phyloP scores from a whole-genome alignment of 2,113 vertebrate species.

The Cyprinus carpio region DNA sequence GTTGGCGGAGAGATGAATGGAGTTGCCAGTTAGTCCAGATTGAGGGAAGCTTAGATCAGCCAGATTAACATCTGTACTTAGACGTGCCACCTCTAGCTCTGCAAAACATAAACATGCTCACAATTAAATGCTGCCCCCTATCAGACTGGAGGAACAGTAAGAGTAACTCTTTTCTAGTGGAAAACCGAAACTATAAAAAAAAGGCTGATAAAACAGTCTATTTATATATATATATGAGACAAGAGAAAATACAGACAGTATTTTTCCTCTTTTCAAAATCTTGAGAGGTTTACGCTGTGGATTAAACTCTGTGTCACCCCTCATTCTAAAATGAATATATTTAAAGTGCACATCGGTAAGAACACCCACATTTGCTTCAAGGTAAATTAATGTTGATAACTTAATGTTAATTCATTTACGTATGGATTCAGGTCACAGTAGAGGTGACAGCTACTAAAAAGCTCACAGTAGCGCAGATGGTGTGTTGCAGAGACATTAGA shows the following conservation, averaged over 20 bases:
- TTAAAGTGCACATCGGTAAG: neutral
- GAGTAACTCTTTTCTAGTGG: no score
- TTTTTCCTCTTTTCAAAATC: neutral
- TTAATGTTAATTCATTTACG: neutral
- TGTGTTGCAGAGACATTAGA: neutral
- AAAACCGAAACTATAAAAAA: no score
- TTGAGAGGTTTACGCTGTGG: neutral
- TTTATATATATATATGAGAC: neutral
- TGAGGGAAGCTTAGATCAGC: slow-evolving; percentile 94
- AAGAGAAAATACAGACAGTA: neutral
- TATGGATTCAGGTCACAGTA: slow-evolving; percentile 19
- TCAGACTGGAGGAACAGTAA: neutral
- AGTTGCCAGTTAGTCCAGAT: slow-evolving; percentile 84
- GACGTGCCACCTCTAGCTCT: slow-evolving; percentile 94
- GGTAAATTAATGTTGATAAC: slow-evolving; percentile 26
- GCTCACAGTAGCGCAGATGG: neutral
- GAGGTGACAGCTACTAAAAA: slow-evolving; percentile 25
- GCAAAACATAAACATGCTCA: slow-evolving; percentile 41
- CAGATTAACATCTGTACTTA: slow-evolving; percentile 95
- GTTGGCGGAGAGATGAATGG: slow-evolving; percentile 93
- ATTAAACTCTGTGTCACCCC: slow-evolving; percentile 10
- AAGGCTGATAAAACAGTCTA: no score
- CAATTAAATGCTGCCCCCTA: slow-evolving; percentile 11
- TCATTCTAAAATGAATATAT: slow-evolving; percentile 3
- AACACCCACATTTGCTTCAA: slow-evolving; percentile 16